Conservation (phyloP, 2,113 vertebrate species). For the Salvelinus alpinus region DNA sequence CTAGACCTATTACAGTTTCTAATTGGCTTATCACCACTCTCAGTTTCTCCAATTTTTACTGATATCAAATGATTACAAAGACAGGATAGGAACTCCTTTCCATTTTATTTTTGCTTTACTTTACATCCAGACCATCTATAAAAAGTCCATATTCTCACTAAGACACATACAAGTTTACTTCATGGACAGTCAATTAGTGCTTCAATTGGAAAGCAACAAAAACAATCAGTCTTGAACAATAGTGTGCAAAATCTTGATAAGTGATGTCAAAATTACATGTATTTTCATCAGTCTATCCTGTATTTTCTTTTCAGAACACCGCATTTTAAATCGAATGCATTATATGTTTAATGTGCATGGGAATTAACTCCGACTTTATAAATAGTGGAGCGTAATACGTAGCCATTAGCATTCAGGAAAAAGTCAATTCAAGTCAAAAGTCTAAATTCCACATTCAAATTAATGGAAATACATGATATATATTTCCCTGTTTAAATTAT, state of each 20-base stretch:
- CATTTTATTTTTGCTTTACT: conserved; percentile 9
- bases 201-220: conserved; percentile 19
- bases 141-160: conserved; percentile 1
- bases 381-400: not conserved
- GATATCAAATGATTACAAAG: not conserved
- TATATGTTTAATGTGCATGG: not conserved
- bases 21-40: too few relatives aligned
- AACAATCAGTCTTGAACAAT: not conserved
- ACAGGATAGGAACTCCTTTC: not conserved
- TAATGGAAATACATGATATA: not conserved
- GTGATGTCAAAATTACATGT: conserved; percentile 18
- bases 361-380: not conserved
- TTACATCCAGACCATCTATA: conserved; percentile 2
- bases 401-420: not conserved
- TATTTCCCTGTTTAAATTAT: not conserved
- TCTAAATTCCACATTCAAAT: not conserved
- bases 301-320: not conserved
- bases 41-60: not conserved
- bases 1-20: too few relatives aligned
- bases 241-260: conserved; percentile 2
- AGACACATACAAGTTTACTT: not conserved
- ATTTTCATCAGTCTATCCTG: conserved; percentile 19
- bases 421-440: not conserved
- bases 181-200: not conserved
- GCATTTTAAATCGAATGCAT: not conserved